phyloP scores from a whole-genome alignment of 2,888 invertebrate genomes.

The Heliconius erato region DNA sequence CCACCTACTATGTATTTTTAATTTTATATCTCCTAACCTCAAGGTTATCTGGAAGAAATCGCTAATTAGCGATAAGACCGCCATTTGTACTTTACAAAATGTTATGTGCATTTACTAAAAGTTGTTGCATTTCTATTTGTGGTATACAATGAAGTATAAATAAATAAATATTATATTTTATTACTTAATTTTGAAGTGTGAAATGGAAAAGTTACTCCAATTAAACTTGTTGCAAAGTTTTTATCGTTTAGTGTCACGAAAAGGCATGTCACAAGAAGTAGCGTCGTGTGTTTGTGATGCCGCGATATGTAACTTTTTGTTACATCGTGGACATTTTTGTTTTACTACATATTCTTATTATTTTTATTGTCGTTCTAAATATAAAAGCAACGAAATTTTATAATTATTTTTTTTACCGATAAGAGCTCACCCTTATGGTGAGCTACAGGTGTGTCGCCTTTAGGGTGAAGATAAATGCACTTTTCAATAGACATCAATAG shows the following conservation, averaged over 20 bases:
- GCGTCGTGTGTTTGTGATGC: background rate
- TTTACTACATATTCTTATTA: background rate
- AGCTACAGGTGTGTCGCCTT: too few species aligned
- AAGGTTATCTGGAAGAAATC: too few species aligned
- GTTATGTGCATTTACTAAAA: too few species aligned
- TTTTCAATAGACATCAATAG: too few species aligned
- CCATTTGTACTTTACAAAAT: too few species aligned
- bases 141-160: too few species aligned
- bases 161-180: background rate
- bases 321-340: background rate
- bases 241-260: conserved; percentile 6
- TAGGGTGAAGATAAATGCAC: too few species aligned
- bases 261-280: conserved; percentile 2
- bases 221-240: conserved; percentile 1
- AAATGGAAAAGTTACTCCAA: conserved; percentile 4
- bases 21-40: too few species aligned
- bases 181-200: background rate
- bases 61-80: too few species aligned
- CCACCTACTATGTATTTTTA: too few species aligned
- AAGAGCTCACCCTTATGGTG: too few species aligned
- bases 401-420: background rate
- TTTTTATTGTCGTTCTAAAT: background rate
- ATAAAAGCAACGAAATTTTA: background rate
- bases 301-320: background rate
- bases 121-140: too few species aligned